Evolutionary conservation across 53 echinoderm and acorn worm genomes (phyloP).

Genomic region (Astropecten irregularis): DNA sequence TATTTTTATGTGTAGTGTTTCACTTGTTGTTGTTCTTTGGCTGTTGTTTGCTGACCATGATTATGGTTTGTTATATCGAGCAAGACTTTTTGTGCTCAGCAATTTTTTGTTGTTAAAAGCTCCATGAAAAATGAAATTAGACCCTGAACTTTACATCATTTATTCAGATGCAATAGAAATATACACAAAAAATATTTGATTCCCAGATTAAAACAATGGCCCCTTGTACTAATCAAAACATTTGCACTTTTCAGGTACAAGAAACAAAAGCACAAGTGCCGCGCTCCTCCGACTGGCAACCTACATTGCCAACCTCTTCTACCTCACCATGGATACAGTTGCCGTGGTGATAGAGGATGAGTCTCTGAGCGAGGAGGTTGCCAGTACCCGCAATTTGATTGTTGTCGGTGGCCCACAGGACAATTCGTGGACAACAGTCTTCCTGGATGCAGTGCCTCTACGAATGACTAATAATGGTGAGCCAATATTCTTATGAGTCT

Average conservation of each 20-base stretch:
- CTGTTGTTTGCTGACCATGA: too few species aligned
- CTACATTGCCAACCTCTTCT: conserved; percentile 88
- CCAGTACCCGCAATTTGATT: conserved; percentile 68
- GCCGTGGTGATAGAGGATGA: conserved; percentile 71
- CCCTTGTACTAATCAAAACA: too few species aligned
- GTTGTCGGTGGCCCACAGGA: conserved; percentile 70
- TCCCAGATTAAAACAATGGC: too few species aligned
- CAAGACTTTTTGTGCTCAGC: too few species aligned
- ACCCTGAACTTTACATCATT: too few species aligned
- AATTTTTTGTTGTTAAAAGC: too few species aligned
- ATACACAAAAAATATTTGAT: too few species aligned
- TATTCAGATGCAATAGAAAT: too few species aligned
- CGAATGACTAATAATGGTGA: conserved; percentile 53
- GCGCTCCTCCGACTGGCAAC: conserved; percentile 65
- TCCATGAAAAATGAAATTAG: too few species aligned
- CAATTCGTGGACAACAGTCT: conserved; percentile 65
- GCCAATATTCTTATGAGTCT: background rate
- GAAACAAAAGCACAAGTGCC: conserved; percentile 30
- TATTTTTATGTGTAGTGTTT: too few species aligned
- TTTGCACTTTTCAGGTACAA: conserved; percentile 76
- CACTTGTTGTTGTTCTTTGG: too few species aligned
- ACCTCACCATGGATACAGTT: conserved; percentile 81
- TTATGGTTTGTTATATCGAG: too few species aligned
- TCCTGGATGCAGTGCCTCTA: conserved; percentile 70
- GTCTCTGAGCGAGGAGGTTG: conserved; percentile 48